These are phyloP conservation scores for Argentina silus DNA, from an alignment of 2,797 vertebrate species.

Conservation along the genomic window DNA sequence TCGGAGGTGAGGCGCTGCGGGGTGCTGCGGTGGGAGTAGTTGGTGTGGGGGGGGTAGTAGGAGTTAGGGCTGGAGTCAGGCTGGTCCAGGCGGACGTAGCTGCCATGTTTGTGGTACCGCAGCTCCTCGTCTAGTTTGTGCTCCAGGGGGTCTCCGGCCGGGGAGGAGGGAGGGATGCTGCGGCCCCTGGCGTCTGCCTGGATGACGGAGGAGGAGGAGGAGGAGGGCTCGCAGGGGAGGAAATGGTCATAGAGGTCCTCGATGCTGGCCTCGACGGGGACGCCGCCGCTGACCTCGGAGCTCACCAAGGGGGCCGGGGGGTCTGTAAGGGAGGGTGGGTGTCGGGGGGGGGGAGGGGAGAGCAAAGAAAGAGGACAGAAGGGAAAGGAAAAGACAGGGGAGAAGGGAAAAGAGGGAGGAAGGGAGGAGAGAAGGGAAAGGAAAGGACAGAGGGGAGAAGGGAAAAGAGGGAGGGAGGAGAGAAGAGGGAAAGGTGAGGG, in stretches of 20 bases:
- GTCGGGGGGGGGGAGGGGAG: not conserved
- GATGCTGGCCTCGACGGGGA: constrained; percentile 72
- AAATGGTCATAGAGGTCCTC: constrained; percentile 78
- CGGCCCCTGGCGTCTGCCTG: constrained; percentile 55
- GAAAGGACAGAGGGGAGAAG: no score
- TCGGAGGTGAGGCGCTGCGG: not conserved
- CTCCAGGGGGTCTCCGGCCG: constrained; percentile 60
- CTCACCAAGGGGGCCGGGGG: constrained; percentile 84
- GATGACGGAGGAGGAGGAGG: constrained; percentile 43
- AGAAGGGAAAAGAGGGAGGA: not conserved
- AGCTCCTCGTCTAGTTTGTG: constrained; percentile 87
- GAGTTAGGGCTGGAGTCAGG: constrained; percentile 1
- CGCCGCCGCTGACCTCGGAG: constrained; percentile 67
- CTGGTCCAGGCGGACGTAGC: constrained; percentile 72
- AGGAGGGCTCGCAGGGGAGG: constrained; percentile 2
- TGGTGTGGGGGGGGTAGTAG: not conserved
- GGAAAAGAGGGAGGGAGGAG: no score
- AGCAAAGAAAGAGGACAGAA: no score
- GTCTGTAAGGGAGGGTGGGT: constrained; percentile 67
- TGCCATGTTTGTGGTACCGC: constrained; percentile 85
- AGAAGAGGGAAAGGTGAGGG: not conserved
- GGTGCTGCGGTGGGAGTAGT: constrained; percentile 17
- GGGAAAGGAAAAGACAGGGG: not conserved
- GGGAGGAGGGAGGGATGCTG: not conserved
- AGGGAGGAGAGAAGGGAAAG: no score